Evolutionary conservation across 2,888 invertebrate species (phyloP).

Genomic region (Scaptomyza reducta): DNA sequence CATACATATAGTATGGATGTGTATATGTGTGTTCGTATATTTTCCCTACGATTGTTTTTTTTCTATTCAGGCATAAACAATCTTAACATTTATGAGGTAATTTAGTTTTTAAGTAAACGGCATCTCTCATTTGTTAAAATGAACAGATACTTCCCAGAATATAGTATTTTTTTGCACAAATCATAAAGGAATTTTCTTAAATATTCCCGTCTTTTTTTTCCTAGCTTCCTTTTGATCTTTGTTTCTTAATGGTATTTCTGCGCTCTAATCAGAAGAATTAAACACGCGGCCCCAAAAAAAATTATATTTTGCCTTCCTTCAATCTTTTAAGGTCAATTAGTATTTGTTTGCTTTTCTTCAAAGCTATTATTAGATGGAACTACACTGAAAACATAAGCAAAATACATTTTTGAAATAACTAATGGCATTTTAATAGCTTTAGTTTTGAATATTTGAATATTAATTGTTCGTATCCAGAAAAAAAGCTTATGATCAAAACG

Average conservation of each 20-base stretch:
- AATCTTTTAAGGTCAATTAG: conserved; percentile 22
- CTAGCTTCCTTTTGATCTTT: conserved; percentile 46
- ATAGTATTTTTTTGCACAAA: conserved; percentile 19
- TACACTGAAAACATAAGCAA: conserved; percentile 1
- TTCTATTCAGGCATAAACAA: conserved; percentile 45
- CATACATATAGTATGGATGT: neutral
- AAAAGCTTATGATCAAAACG: neutral
- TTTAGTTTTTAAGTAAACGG: conserved; percentile 41
- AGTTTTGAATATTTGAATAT: neutral
- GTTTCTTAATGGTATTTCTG: conserved; percentile 14
- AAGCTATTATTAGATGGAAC: conserved; percentile 16
- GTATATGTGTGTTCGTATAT: neutral
- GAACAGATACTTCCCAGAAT: conserved; percentile 36
- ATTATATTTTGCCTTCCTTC: conserved; percentile 4
- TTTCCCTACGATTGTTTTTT: neutral
- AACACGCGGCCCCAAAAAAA: neutral
- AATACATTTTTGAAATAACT: neutral
- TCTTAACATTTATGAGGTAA: conserved; percentile 48
- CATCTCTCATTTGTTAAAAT: conserved; percentile 36
- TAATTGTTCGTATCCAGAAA: neutral
- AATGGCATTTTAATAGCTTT: conserved; percentile 8
- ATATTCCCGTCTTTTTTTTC: conserved; percentile 10
- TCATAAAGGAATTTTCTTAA: conserved; percentile 6
- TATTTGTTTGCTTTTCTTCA: conserved; percentile 14
- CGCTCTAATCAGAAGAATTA: conserved; percentile 31